Percentiles rank a stretch among this genome's conserved stretches.
These are phyloP conservation scores for Rhagonycha lutea DNA, from an alignment of 2,888 invertebrate genomes.

Conservation along the genomic window DNA sequence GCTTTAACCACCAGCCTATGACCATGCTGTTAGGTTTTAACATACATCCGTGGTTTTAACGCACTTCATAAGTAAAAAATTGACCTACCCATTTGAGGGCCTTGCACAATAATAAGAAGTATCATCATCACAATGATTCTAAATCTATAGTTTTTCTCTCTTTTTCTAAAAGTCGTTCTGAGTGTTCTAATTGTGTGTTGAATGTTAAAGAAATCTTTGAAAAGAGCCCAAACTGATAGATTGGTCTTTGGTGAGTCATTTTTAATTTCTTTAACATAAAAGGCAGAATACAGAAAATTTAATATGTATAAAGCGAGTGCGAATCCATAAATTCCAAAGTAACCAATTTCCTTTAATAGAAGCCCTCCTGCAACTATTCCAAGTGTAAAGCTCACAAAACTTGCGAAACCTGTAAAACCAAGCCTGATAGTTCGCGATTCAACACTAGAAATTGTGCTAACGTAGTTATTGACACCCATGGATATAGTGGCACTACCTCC, in stretches of 20 bases:
- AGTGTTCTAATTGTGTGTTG: neutral
- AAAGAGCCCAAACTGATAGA: neutral
- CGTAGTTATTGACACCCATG: neutral
- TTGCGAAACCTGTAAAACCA: neutral
- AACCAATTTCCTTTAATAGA: neutral
- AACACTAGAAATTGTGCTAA: neutral
- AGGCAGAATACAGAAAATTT: neutral
- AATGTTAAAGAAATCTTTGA: neutral
- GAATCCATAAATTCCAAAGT: neutral
- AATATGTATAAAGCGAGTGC: neutral
- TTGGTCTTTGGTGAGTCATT: neutral
- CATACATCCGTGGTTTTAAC: too few relatives aligned
- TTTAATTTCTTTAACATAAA: neutral
- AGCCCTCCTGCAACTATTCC: neutral
- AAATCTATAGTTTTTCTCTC: neutral
- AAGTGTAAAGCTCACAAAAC: neutral
- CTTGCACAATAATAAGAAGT: neutral
- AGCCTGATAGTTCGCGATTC: neutral
- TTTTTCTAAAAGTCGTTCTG: neutral
- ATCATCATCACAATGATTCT: neutral
- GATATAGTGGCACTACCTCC: neutral
- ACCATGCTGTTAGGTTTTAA: too few relatives aligned
- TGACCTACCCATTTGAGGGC: neutral
- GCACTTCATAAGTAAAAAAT: neutral
- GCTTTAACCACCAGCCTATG: too few relatives aligned